Evolutionary conservation across 2,113 vertebrate genomes (phyloP).

Genomic region (Chrysemys picta): DNA sequence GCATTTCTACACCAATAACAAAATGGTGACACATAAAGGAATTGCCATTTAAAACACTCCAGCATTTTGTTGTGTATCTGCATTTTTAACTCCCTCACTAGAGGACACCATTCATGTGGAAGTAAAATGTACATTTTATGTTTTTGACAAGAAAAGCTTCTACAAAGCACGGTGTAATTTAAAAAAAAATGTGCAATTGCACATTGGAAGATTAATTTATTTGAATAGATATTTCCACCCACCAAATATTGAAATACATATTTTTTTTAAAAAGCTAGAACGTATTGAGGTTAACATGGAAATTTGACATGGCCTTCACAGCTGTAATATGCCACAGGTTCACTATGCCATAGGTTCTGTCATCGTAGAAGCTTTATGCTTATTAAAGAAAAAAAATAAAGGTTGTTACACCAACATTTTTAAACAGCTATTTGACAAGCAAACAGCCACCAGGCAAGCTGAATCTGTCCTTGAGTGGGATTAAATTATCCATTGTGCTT

Average conservation of each 20-base stretch:
- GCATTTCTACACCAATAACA: neutral
- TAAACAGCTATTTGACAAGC: neutral
- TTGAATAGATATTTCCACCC: neutral
- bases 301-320: neutral
- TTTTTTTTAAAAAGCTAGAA: neutral
- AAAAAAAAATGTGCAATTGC: neutral
- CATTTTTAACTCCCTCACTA: rapidly evolving
- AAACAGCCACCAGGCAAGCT: neutral
- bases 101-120: neutral
- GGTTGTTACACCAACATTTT: neutral
- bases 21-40: neutral
- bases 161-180: neutral
- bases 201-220: neutral
- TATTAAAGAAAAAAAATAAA: neutral
- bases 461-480: neutral
- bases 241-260: neutral
- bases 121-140: neutral
- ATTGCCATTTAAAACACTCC: neutral
- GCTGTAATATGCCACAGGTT: neutral
- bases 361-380: neutral
- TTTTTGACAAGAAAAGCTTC: neutral
- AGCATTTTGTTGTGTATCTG: neutral
- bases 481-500: neutral
- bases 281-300: rapidly evolving
- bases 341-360: neutral